Conservation (phyloP, 2,888 invertebrate genomes). For the Coecobrya sp. region DNA sequence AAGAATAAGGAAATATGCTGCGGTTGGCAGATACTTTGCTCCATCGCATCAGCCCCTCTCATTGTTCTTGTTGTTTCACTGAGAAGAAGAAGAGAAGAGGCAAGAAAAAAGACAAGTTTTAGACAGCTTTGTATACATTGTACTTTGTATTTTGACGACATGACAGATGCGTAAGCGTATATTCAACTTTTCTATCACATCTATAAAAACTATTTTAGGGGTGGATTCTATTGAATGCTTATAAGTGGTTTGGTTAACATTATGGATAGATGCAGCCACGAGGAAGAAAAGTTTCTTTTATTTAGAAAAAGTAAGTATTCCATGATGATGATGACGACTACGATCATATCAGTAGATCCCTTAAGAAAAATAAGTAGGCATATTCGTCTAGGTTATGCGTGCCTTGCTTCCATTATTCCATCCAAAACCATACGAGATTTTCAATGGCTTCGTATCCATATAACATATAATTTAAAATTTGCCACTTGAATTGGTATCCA, state of each 20-base stretch:
- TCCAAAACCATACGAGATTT: constrained; percentile 11
- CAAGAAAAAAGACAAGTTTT: constrained; percentile 2
- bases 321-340: constrained; percentile 1
- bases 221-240: constrained; percentile 19
- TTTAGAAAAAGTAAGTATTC: background rate
- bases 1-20: constrained; percentile 43
- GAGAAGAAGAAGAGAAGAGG: background rate
- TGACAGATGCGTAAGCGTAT: constrained; percentile 25
- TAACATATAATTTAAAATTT: constrained; percentile 75
- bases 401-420: background rate
- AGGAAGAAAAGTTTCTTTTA: constrained; percentile 62
- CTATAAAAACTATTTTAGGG: background rate
- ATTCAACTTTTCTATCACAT: background rate
- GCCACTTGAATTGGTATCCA: constrained; percentile 57
- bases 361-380: background rate
- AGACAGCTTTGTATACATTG: constrained; percentile 9
- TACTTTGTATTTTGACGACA: constrained; percentile 21
- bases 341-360: constrained; percentile 9
- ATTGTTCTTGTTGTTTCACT: background rate
- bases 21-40: constrained; percentile 38
- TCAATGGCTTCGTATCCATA: constrained; percentile 59
- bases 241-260: constrained; percentile 22
- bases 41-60: background rate
- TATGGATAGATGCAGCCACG: constrained; percentile 46
- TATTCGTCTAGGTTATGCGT: too few relatives aligned